Base-by-base conservation (phyloP, 2,797 vertebrate species). In the Platalea minor region DNA sequence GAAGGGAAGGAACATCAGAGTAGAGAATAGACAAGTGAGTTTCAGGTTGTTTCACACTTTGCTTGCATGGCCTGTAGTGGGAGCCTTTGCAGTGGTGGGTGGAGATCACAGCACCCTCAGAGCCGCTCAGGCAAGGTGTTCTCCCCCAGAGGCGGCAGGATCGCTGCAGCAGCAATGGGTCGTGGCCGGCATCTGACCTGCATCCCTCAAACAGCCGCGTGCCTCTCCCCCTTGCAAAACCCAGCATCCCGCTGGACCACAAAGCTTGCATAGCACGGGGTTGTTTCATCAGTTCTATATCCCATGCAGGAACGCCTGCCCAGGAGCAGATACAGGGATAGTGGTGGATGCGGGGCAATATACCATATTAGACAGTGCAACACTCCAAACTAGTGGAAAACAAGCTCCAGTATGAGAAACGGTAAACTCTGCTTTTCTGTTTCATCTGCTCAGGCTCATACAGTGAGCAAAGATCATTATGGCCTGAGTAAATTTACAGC, bases 161-260 rank as follows among this genome's bases (percentile, higher is more conserved):
- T 33, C 65, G 21, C 41, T 68, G 33, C 50, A 70, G 61, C 45
- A 81, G 51, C 25, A 13, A 2, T 23, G 37, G 41, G 11, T 56
- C 2, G 5, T 35, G 53, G 17, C 33, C 7, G 1, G 31, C 21
- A 19, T 23, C 76, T 64, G 59, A 64, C 50, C 48, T 63, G 19
- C 16, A 45, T 63, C 25, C 48, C 29, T 72, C 28, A 13, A 50
- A 29, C 3, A 9, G 4, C 43, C 7, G 2, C 1, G 0, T 75
- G 17, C 12, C n/a, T 46, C 28, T 75, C 9, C 11, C 18, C 8
- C 10, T 35, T 57, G 17, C 17, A 51, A 23, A 53, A 37, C 26
- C 21, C 28, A 3, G 8, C 23, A 29, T 50, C 37, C 24, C 6
- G 2, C 8, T 57, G 45, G 5, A 19, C 11, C 15, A 3, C 0